Conservation (phyloP, 1,140 invertebrate species). For the Phenacoccus solenopsis region DNA sequence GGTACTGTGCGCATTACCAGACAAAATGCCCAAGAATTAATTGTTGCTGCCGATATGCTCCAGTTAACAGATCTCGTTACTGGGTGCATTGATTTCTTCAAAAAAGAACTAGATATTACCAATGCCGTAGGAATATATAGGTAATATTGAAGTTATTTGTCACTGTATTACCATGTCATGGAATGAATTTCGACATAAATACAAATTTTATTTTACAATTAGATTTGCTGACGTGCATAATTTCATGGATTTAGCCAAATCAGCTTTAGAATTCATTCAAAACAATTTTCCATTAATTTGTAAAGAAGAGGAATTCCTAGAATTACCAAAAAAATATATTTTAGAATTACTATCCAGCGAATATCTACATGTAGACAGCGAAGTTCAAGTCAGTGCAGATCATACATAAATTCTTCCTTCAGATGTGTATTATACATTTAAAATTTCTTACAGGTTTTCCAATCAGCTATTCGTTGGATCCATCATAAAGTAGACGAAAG, state of each 20-base stretch:
- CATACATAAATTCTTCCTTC: background rate
- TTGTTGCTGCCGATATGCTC: constrained; percentile 85
- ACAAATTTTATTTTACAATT: constrained; percentile 27
- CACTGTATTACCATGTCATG: background rate
- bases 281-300: constrained; percentile 73
- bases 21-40: constrained; percentile 76
- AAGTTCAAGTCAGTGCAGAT: constrained; percentile 57
- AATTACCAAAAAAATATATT: constrained; percentile 67
- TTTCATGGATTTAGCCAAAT: constrained; percentile 62
- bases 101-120: constrained; percentile 71
- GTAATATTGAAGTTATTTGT: constrained; percentile 32
- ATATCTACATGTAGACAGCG: constrained; percentile 76
- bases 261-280: constrained; percentile 72
- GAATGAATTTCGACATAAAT: background rate
- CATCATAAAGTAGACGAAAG: constrained; percentile 66
- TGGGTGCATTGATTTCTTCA: constrained; percentile 76
- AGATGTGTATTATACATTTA: constrained; percentile 4
- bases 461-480: constrained; percentile 83
- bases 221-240: constrained; percentile 89
- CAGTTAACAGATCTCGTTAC: constrained; percentile 73
- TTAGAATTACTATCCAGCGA: constrained; percentile 73
- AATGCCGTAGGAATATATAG: constrained; percentile 84
- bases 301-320: constrained; percentile 79
- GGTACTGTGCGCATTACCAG: constrained; percentile 43
- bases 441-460: constrained; percentile 52